A percentile compares a stretch with the other conserved stretches of the same genome.
phyloP scores from a whole-genome alignment of 2,797 vertebrate species.

The Botia kubotai region DNA sequence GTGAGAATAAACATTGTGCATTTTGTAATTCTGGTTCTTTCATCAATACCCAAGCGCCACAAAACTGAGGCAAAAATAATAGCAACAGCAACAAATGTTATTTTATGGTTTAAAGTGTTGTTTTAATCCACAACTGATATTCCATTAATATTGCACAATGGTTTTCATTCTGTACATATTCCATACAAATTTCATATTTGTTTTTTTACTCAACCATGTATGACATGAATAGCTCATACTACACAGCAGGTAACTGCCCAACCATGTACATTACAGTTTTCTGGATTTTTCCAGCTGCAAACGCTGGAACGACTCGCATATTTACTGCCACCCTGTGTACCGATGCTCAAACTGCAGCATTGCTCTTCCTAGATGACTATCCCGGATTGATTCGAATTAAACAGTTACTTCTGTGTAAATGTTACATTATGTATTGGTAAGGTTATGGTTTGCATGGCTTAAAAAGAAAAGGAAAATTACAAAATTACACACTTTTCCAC shows the following conservation, averaged over 20 bases:
- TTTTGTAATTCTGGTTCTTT: background rate
- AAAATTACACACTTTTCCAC: too few species aligned
- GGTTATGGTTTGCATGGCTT: background rate
- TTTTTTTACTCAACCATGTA: background rate
- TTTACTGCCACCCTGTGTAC: constrained; percentile 52
- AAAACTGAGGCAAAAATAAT: too few species aligned
- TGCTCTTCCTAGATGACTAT: background rate
- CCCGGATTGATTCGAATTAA: background rate
- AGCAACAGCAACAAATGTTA: too few species aligned
- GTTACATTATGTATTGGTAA: background rate
- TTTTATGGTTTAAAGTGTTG: too few species aligned
- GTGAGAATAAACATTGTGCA: background rate
- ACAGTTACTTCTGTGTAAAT: background rate
- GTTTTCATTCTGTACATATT: background rate
- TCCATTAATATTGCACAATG: background rate
- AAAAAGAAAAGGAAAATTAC: background rate
- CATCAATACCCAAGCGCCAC: background rate
- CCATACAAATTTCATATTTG: too few species aligned
- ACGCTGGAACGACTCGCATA: constrained; percentile 8
- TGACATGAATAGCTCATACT: background rate
- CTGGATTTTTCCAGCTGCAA: constrained; percentile 20
- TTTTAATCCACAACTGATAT: background rate
- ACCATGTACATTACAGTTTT: background rate
- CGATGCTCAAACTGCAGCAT: constrained; percentile 37
- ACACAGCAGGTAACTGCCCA: constrained; percentile 3